These are phyloP conservation scores for Pagetopsis macropterus DNA, from an alignment of 2,797 vertebrate species.

Conservation along the genomic window DNA sequence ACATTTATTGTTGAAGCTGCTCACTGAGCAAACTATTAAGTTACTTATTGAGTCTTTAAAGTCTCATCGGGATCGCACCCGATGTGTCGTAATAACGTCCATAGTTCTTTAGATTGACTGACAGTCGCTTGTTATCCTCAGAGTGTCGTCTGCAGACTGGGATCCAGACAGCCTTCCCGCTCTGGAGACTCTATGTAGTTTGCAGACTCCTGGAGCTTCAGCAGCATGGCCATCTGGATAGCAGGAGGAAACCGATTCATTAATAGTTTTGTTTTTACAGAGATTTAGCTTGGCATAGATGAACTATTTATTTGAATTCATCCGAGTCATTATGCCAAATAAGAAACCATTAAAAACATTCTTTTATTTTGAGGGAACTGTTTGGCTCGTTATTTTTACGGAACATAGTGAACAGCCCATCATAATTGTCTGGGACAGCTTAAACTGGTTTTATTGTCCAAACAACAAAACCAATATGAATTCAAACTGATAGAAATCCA, in stretches of 20 bases:
- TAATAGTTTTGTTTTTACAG: not conserved
- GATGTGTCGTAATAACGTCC: conserved; percentile 21
- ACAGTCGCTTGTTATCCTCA: conserved; percentile 58
- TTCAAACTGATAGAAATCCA: not conserved
- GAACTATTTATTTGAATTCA: not conserved
- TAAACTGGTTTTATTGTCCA: not conserved
- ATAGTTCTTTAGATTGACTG: conserved; percentile 26
- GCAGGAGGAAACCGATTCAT: conserved; percentile 26
- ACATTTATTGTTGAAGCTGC: conserved; percentile 58
- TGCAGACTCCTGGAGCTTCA: conserved; percentile 98
- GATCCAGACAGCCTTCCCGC: conserved; percentile 89
- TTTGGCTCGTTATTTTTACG: not conserved
- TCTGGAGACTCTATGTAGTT: conserved; percentile 98
- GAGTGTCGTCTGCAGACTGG: conserved; percentile 78
- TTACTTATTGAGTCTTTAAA: conserved; percentile 60
- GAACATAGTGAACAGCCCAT: not conserved
- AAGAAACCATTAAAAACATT: not conserved
- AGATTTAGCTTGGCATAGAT: not conserved
- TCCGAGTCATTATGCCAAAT: not conserved
- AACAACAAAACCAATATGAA: not conserved
- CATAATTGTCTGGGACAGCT: not conserved
- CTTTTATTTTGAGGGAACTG: not conserved
- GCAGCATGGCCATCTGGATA: conserved; percentile 96
- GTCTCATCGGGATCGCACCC: conserved; percentile 54
- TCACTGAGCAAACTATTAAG: conserved; percentile 66